These are phyloP conservation scores for Erythrocercus mccallii DNA, from an alignment of 2,113 vertebrate species.

Conservation along the genomic window DNA sequence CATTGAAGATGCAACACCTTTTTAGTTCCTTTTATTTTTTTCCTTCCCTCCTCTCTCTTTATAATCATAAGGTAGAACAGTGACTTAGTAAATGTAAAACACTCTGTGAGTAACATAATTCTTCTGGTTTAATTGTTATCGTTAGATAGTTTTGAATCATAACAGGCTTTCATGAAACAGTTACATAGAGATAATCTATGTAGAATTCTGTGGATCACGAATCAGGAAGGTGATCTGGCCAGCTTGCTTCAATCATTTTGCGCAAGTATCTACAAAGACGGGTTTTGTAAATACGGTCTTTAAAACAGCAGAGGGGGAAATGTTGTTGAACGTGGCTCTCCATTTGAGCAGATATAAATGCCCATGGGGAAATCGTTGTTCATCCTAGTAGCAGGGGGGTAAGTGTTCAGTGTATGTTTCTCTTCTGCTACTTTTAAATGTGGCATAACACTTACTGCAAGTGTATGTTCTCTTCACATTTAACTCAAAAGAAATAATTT, in stretches of 20 bases:
- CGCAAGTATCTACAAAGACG: background rate
- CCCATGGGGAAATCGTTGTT: background rate
- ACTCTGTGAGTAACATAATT: background rate
- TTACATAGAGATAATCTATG: background rate
- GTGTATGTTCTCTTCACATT: rapidly evolving
- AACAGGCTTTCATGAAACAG: background rate
- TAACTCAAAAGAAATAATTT: background rate
- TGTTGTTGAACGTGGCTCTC: background rate
- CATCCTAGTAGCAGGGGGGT: background rate
- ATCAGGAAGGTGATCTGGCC: background rate
- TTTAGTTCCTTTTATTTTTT: background rate
- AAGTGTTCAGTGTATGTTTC: background rate
- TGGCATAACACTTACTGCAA: background rate
- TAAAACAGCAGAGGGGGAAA: background rate
- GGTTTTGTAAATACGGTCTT: background rate
- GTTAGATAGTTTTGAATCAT: background rate
- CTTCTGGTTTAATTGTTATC: conserved; percentile 4
- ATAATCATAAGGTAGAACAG: background rate
- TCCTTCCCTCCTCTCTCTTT: background rate
- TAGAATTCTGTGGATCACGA: background rate
- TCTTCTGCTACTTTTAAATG: background rate
- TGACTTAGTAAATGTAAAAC: background rate
- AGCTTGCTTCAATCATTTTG: background rate
- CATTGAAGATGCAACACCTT: background rate
- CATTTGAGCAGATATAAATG: background rate